phyloP scores from a whole-genome alignment of 92 coral and sea anemone genomes.

The Hydrozoanthus gracilis region DNA sequence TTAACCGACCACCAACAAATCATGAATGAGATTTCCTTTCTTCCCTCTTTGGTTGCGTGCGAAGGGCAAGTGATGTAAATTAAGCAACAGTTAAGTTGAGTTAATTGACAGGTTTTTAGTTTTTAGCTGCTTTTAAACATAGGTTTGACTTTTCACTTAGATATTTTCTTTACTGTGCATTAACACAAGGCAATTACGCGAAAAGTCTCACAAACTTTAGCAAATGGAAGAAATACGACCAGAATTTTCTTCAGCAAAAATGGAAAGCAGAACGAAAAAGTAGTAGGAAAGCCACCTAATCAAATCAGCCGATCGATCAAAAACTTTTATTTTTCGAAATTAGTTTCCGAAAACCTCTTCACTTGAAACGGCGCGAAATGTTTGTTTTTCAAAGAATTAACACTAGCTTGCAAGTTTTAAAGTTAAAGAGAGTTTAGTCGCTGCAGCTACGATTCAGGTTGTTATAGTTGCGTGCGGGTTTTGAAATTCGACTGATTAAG shows the following conservation, averaged over 20 bases:
- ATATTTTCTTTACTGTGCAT: neutral
- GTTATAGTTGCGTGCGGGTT: neutral
- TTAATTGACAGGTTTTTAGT: neutral
- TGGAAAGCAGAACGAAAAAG: no score
- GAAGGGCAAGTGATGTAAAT: neutral
- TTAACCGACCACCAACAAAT: neutral
- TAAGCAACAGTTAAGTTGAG: neutral
- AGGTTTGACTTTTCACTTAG: neutral
- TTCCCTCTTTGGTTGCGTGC: neutral
- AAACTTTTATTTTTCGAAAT: neutral
- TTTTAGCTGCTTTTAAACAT: neutral
- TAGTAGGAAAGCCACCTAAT: no score
- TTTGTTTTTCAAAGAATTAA: constrained; percentile 8
- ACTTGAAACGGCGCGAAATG: neutral
- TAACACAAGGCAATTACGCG: no score
- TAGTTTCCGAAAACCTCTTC: no score
- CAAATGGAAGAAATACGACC: no score
- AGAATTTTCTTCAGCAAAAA: no score
- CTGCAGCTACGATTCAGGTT: no score
- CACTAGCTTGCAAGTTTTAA: neutral
- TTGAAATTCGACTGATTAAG: no score
- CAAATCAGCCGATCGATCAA: neutral
- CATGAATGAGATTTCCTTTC: neutral
- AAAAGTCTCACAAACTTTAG: no score
- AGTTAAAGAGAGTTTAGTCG: no score